Base-by-base conservation (phyloP, 2,888 invertebrate species). In the Pyrrhosoma nymphula region DNA sequence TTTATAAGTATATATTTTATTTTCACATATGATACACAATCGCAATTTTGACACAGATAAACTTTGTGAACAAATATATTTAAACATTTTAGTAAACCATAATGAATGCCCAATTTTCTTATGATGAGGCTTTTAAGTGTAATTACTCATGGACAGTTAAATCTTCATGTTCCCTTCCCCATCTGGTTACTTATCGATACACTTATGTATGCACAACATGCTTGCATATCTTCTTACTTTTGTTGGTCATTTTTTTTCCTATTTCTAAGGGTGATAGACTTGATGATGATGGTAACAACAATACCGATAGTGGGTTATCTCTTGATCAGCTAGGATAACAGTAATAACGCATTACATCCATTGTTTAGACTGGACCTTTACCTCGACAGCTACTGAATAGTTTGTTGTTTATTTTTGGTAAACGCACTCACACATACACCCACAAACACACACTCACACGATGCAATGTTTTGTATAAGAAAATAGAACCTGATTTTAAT, bases 21-120 rank as follows among this genome's bases (percentile, higher is more conserved):
- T 93, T 69, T 93, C 63, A 93, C 69, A 69, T 93, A 93, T 93
- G 39, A 75, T 93, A 93, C 93, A 93, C 47, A 93, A 39, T 69
- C 47, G 75, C 93, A 93, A 55, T 63, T 69, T 75, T 93, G 69
- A 93, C 39, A 69, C 93, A 91, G 56, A 75, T 47, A 69, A 69
- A 69, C 75, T 69, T 93, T 39, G 47, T 23, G 69, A 69, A 69
- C 69, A 47, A 69, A 93, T 93, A 75, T 93, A 69, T n/a, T 39
- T 47, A 82, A 82, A 82, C 82, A 82, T 35, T 6, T 35, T 16
- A 75, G 55, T 69, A 69, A 93, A 69, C 69, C 47, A 47, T 47
- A 47, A 75, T 75, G 69, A 93, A 93, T 75, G 75, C 69, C 69
- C 63, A 91, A 20, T 75, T 47, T 93, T 93, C 60, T 47, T n/a